Conservation (phyloP, 2,888 invertebrate species). For the Thyatira batis region DNA sequence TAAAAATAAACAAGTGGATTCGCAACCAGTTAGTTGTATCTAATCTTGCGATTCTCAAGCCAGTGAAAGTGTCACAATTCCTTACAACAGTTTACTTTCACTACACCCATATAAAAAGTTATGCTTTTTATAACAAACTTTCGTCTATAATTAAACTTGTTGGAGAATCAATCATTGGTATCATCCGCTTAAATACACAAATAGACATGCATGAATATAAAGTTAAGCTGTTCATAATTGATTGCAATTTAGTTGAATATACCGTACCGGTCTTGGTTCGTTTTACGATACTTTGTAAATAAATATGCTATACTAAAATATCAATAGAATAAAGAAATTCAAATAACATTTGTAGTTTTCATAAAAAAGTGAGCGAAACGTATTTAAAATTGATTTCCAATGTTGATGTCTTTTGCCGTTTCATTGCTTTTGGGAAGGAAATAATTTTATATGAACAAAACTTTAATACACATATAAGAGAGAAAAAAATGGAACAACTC, state of each 20-base stretch:
- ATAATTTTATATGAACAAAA: too few relatives aligned
- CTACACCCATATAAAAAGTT: constrained; percentile 38
- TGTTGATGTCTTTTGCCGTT: too few relatives aligned
- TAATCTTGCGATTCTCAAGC: constrained; percentile 28
- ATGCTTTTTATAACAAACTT: constrained; percentile 37
- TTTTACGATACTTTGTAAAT: background rate
- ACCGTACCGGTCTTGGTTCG: background rate
- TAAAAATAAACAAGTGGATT: constrained; percentile 17
- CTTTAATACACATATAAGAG: too few relatives aligned
- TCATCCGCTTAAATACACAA: background rate
- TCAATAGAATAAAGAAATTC: background rate
- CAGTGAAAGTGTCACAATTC: constrained; percentile 63
- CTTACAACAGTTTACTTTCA: constrained; percentile 53
- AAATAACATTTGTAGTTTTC: background rate
- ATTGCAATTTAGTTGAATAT: background rate
- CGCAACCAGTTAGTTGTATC: constrained; percentile 33
- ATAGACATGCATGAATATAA: background rate
- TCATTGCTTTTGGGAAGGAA: too few relatives aligned
- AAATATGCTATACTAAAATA: background rate
- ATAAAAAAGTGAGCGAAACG: too few relatives aligned
- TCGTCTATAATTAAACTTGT: constrained; percentile 16
- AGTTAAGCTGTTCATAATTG: background rate
- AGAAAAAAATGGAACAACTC: too few relatives aligned
- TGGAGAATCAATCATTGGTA: constrained; percentile 1
- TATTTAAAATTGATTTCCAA: too few relatives aligned